These are phyloP conservation scores for Venustaconcha ellipsiformis DNA, from an alignment of 1,140 invertebrate species.

Conservation along the genomic window DNA sequence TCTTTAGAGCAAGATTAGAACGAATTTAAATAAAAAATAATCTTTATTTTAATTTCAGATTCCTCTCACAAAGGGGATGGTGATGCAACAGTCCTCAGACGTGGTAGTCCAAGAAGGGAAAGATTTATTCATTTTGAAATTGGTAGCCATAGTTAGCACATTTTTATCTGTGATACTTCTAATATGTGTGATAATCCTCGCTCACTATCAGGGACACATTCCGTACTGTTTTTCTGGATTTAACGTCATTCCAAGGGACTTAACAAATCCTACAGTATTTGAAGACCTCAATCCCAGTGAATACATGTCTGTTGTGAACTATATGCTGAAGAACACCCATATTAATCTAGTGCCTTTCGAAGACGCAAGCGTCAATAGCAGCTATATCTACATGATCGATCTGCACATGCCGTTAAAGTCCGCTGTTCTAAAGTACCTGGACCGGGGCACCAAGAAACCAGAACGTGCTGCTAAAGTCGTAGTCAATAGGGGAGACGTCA, in stretches of 20 bases:
- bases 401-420: conserved; percentile 57
- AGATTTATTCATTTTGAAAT: conserved; percentile 1
- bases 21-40: neutral
- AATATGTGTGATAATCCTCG: conserved; percentile 25
- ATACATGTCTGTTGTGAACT: conserved; percentile 49
- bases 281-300: conserved; percentile 55
- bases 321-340: conserved; percentile 39
- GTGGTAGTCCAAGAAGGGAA: neutral
- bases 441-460: conserved; percentile 42
- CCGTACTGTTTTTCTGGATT: conserved; percentile 30
- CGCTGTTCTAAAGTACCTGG: conserved; percentile 50
- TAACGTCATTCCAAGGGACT: conserved; percentile 30
- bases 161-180: conserved; percentile 31
- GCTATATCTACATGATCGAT: conserved; percentile 62
- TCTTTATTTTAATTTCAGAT: conserved; percentile 5
- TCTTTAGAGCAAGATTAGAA: too few relatives aligned
- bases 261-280: conserved; percentile 51
- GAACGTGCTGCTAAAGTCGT: conserved; percentile 57
- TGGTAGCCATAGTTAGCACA: conserved; percentile 9
- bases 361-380: conserved; percentile 47
- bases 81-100: neutral
- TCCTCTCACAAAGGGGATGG: neutral
- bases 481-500: conserved; percentile 55
- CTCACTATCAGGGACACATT: conserved; percentile 11
- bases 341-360: conserved; percentile 45